A percentile compares a stretch with the other conserved stretches of the same genome.
Evolutionary conservation across 1,140 invertebrate species (phyloP).

Genomic region (Sycobia sp.): DNA sequence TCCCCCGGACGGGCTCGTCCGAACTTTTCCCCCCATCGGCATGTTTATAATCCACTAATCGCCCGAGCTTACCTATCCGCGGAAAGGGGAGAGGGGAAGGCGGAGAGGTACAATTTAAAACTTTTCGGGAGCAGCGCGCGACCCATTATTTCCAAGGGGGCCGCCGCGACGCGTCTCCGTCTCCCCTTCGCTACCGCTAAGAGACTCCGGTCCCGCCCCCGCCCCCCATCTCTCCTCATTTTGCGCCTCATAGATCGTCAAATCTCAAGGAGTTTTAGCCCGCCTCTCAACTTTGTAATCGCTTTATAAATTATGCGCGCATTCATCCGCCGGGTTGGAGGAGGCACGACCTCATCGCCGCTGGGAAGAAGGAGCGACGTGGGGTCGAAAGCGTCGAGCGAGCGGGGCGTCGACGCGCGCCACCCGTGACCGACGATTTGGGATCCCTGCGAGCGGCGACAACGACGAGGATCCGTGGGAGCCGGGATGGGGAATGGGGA

Average conservation of each 20-base stretch:
- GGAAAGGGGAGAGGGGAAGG: too few species aligned
- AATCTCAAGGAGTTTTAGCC: conserved; percentile 43
- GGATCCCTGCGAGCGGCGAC: too few species aligned
- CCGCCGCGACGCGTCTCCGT: background rate
- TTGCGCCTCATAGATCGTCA: conserved; percentile 57
- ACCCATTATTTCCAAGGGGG: conserved; percentile 29
- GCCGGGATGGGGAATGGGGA: too few species aligned
- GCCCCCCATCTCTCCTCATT: conserved; percentile 47
- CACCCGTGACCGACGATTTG: conserved; percentile 16
- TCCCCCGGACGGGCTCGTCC: conserved; percentile 37
- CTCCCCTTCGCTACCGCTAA: conserved; percentile 9
- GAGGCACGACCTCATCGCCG: too few species aligned
- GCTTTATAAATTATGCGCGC: conserved; percentile 33
- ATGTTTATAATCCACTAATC: conserved; percentile 62
- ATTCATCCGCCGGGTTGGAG: too few species aligned
- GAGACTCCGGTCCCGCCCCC: conserved; percentile 28
- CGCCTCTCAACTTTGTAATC: conserved; percentile 35
- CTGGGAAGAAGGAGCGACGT: too few species aligned
- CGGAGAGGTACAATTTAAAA: conserved; percentile 63
- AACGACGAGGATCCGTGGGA: too few species aligned
- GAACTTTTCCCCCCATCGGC: conserved; percentile 43
- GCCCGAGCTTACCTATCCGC: conserved; percentile 43
- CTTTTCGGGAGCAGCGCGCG: conserved; percentile 44
- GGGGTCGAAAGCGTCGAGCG: too few species aligned
- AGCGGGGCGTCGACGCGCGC: too few species aligned